Evolutionary conservation across 2,888 invertebrate genomes (phyloP), one percentile per base, ranked within the genome.

Genomic region (Microchrysa polita): DNA sequence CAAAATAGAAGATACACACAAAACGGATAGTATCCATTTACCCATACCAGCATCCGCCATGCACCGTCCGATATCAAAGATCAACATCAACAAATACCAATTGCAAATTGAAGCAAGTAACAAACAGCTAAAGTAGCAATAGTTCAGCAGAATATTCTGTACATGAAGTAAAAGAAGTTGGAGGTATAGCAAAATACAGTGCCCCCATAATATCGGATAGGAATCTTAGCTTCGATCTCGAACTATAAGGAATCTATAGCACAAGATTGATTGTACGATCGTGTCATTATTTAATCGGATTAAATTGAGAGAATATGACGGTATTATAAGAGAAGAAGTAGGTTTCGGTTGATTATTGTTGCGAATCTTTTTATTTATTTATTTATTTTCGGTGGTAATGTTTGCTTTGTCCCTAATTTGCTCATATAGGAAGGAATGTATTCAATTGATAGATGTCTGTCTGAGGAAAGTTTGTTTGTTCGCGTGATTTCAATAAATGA

Each of bases 221-320:
- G 27, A 34, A 40, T 22, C 18, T 42, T 65, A 20, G 65, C 48
- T 34, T n/a, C n/a, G n/a, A n/a, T n/a, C n/a, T n/a, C n/a, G n/a
- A n/a, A n/a, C n/a, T n/a, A n/a, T n/a, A 48, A 22, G 20, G 48
- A 65, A 65, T 65, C n/a, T n/a, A 34, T 34, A 65, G 48, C 22
- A n/a, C n/a, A 65, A 65, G 65, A 65, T 65, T 57, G 69, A 69
- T 69, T 55, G 69, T 40, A 40, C 9, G 69, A 69, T 69, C 69
- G 69, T 69, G 69, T 69, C 69, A 69, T 69, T 55, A 69, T 69
- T 69, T 69, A 55, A 69, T 69, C 69, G 55, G 69, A 69, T 69
- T 69, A 69, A 48, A 48, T 65, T 65, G 48, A 12, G 48, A 12
- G 48, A 65, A 65, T 65, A 65, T 65, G 65, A 61, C 61, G 61